These are phyloP conservation scores for Terrapene triunguis DNA, from an alignment of 2,113 vertebrate species.

Conservation along the genomic window DNA sequence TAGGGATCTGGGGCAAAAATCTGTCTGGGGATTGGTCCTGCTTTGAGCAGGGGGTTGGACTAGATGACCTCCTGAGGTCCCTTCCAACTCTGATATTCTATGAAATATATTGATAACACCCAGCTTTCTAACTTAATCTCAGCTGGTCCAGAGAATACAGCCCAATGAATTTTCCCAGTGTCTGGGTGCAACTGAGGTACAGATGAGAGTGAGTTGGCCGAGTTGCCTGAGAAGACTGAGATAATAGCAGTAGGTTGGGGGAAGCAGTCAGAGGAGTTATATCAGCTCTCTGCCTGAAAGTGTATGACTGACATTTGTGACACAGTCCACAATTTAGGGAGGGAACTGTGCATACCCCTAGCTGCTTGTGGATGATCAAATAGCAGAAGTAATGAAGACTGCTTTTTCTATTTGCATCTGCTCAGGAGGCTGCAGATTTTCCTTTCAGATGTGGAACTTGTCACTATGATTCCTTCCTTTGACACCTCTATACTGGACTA, in stretches of 20 bases:
- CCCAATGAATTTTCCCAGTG: neutral
- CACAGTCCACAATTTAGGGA: neutral
- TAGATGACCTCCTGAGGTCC: too few relatives aligned
- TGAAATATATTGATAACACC: neutral
- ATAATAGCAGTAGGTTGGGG: neutral
- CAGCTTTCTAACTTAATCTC: neutral
- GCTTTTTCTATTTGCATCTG: neutral
- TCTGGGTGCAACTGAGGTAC: neutral
- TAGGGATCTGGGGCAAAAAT: too few relatives aligned
- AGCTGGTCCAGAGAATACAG: neutral
- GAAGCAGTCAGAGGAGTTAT: neutral
- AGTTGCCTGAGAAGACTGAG: neutral
- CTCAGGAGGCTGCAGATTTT: neutral
- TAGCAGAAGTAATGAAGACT: neutral
- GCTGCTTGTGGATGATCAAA: neutral
- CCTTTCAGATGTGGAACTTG: neutral
- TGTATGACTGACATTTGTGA: neutral
- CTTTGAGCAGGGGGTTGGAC: too few relatives aligned
- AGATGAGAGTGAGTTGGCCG: neutral
- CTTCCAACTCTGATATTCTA: too few relatives aligned
- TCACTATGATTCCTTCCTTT: neutral
- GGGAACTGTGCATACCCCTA: neutral
- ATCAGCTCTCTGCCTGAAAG: neutral
- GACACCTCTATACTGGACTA: neutral
- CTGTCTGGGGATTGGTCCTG: too few relatives aligned